Base-by-base conservation (phyloP, 2,888 invertebrate genomes). In the Oscheius sp. region DNA sequence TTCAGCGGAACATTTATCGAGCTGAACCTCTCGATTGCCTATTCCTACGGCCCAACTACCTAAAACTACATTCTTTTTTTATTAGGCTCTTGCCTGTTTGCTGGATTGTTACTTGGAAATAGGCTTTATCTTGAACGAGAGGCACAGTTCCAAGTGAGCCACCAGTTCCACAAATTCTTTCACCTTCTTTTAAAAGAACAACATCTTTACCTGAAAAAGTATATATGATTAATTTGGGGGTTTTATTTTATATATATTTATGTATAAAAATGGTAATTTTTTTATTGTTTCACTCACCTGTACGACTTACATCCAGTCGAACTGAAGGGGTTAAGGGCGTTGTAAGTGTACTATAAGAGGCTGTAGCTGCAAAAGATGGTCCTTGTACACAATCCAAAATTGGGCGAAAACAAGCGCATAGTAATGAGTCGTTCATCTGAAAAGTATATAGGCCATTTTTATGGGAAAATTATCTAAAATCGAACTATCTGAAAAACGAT, bases 101-200 rank as follows among this genome's bases (percentile, higher is more conserved):
- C 88, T 97, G 96, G 67, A 98, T 89, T 89, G 97, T 97, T 5
- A 96, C 93, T 90, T 98, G 97, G 88, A 96, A 98, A 88, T 96
- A 98, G 2, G 96, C 93, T 89, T 98, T 98, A 85, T 95, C 95
- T 88, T 98, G 96, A 12, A 93, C 93, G 55, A 98, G 90, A 0
- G 97, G 96, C 6, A 94, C 94, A 86, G 93, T 96, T 12, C 94
- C 94, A 10, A 79, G 89, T 0, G 94, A 95, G 70, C 93, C 96
- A 23, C 98, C 98, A 0, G 93, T 93, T 1, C 98, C 98, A 89
- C 96, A 96, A 33, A 95, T 92, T 82, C 96, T 89, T 83, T 92
- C 91, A 5, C 95, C 95, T 87, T 93, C 93, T 90, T 96, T 96
- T 45, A 96, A 93, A 76, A 96, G 92, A 0, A 96, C 96, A 76